These are phyloP conservation scores for Tetragonula clypearis DNA, from an alignment of 1,140 invertebrate species.

Conservation along the genomic window DNA sequence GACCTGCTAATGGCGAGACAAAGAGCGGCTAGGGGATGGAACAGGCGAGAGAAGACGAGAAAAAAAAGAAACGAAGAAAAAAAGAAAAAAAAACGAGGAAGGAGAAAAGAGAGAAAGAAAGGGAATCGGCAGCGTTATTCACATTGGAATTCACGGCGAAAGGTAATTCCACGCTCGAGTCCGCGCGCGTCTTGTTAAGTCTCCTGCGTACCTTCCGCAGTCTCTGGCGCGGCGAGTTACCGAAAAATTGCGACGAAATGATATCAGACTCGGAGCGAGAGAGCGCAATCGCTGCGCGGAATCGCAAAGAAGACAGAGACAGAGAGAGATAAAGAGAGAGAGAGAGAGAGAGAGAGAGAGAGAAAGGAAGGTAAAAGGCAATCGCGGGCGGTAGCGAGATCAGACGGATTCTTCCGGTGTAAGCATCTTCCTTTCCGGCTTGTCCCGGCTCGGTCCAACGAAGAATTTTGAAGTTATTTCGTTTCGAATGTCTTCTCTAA, in stretches of 20 bases:
- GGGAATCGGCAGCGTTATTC: not conserved
- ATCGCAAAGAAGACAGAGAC: not conserved
- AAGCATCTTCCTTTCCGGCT: slow-evolving; percentile 35
- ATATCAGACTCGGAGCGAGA: not conserved
- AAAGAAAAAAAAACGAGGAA: not conserved
- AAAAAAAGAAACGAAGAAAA: not conserved
- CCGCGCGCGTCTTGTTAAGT: not conserved
- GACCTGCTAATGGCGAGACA: slow-evolving; percentile 8
- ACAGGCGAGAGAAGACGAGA: too few relatives aligned
- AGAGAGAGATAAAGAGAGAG: not conserved
- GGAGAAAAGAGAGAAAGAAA: not conserved
- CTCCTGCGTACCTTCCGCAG: not conserved
- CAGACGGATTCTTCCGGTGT: slow-evolving; percentile 52
- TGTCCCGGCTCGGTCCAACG: slow-evolving; percentile 20
- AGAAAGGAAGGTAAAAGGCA: not conserved
- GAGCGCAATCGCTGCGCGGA: not conserved
- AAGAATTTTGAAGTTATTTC: slow-evolving; percentile 73
- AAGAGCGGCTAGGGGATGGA: not conserved
- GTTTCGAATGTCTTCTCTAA: slow-evolving; percentile 65
- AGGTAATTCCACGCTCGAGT: slow-evolving; percentile 5
- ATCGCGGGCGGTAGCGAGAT: not conserved
- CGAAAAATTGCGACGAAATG: not conserved
- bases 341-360: not conserved
- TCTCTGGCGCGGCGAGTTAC: too few relatives aligned
- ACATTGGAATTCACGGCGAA: not conserved